Base-by-base conservation (phyloP, 2,797 vertebrate genomes). In the Caiman crocodilus region DNA sequence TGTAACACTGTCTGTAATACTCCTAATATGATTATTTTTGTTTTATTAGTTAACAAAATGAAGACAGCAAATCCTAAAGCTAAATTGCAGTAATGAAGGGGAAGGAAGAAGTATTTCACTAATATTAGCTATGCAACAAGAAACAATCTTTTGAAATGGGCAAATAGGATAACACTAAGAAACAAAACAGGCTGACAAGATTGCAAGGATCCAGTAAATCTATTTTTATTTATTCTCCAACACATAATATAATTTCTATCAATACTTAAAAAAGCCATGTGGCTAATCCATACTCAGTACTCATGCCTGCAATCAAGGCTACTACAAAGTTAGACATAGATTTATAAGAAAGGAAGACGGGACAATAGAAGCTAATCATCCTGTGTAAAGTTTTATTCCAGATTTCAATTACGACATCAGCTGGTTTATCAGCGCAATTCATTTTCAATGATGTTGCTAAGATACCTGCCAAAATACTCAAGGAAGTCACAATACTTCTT, bases 1-100 rank as follows among this genome's bases (percentile, higher is more conserved):
- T 75, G 90, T 95, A 96, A 92, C 6, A 57, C 59, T 57, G 92
- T 30, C 93, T 94, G 94, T 71, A 84, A 84, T 76, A 79, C 92
- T 94, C 35, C 90, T 3, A 79, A 93, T 94, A 74, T 79, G 87
- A 94, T 89, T 92, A 94, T 90, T 95, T 81, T 26, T 88, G 11
- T 93, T 95, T 81, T 95, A 91, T 86, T 86, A 92, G 30, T 93
- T 92, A 90, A 7, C 5, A 50, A 73, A 90, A 92, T 63, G 82
- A 73, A 50, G 26, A 60, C 64, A 84, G 58, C 87, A 93, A 89
- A 89, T 69, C 81, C 42, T 73, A 88, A 79, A 84, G 76, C 12
- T 60, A 50, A 85, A 50, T 42, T 92, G 80, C 9, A 78, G 25
- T 17, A 14, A 90, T 28, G 42, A 87, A 91, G 25, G 65, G 28